Evolutionary conservation across 2,888 invertebrate genomes (phyloP), one percentile per base, ranked within the genome.

Genomic region (Andrena trimmerana): DNA sequence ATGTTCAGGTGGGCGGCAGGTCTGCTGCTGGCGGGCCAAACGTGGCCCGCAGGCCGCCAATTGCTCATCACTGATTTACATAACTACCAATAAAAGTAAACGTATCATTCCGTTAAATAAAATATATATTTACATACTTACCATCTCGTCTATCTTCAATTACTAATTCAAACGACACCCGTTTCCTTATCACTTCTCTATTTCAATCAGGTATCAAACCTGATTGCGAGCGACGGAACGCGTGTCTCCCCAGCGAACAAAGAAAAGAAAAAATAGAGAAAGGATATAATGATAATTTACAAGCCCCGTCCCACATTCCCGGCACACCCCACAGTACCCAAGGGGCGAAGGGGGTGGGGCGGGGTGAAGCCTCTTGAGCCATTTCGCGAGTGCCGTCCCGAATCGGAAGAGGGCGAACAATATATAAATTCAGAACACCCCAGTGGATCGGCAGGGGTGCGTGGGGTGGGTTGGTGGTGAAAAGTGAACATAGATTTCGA

Each of bases 401-500:
- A 75, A 81, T 86, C 88, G 89, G 84, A 89, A 88, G 83, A 85
- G 85, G 78, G 81, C 60, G 81, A 87, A 86, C 84, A 84, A 88
- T 87, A 84, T 89, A 88, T 88, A 89, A 89, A 88, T 88, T 87
- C 84, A 83, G 76, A 82, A 63, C 87, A 81, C 87, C 80, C 86
- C 50, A 42, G 42, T 42, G 42, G 42, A 63, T 60, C 70, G 54
- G 16, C 27, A 42, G 33, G 50, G 72, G 85, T 16, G 42, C 42
- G 13, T 16, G 86, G 76, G 65, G 76, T 20, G 4, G 57, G 27
- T 54, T 54, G 20, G 54, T 54, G 20, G 54, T 57, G 57, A 57
- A 77, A 73, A 88, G 83, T 59, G 88, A 87, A 84, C 86, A 90
- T 89, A 88, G 88, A 90, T 90, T 90, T 90, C 86, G 81, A 86